Conservation (phyloP, 2,113 vertebrate genomes). For the Siphamia tubifer region DNA sequence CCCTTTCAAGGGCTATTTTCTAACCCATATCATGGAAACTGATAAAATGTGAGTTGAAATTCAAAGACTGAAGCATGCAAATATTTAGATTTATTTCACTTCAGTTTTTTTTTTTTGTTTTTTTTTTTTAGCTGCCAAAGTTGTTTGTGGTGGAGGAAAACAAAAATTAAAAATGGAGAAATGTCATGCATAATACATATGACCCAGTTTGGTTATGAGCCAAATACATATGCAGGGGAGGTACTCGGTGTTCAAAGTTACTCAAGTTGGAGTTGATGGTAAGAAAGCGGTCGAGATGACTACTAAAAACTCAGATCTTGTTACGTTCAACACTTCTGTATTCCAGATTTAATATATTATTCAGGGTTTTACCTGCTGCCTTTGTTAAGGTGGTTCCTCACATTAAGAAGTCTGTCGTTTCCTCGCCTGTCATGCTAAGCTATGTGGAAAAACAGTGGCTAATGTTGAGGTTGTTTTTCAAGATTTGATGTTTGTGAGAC, state of each 20-base stretch:
- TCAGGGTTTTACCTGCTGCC: not conserved
- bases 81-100: not conserved
- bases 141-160: not conserved
- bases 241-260: not conserved
- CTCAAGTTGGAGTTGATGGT: not conserved
- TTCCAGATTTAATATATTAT: not conserved
- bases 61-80: not conserved
- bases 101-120: too few relatives aligned
- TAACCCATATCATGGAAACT: conserved; percentile 29
- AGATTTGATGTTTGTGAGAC: not conserved
- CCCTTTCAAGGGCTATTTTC: conserved; percentile 68
- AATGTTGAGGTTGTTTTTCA: not conserved
- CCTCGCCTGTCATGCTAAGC: not conserved
- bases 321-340: too few relatives aligned
- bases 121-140: conserved; percentile 5
- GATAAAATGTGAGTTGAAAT: not conserved
- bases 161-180: not conserved
- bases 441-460: not conserved
- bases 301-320: not conserved
- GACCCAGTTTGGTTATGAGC: not conserved
- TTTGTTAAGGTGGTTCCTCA: not conserved
- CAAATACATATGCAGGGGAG: not conserved
- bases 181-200: not conserved
- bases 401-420: not conserved
- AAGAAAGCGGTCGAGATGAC: not conserved